These are phyloP conservation scores for Actinopyga echinites DNA, from an alignment of 53 echinoderm and acorn worm species.

Conservation along the genomic window DNA sequence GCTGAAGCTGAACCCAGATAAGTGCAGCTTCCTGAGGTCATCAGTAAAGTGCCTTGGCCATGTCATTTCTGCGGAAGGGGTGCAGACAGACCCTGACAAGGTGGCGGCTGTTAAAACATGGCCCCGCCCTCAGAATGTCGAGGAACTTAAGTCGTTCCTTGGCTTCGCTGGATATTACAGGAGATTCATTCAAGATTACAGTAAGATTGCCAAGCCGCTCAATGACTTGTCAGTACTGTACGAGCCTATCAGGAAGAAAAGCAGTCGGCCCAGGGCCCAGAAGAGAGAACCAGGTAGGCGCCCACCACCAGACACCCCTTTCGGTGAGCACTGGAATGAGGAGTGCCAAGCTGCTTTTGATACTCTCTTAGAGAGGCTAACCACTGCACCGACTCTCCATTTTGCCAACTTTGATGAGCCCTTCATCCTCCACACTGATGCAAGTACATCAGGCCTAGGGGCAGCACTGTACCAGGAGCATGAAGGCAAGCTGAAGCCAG, in stretches of 20 bases:
- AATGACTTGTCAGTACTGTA: constrained; percentile 40
- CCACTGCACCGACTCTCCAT: constrained; percentile 57
- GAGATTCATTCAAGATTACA: constrained; percentile 59
- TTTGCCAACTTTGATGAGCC: constrained; percentile 65
- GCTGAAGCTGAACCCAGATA: constrained; percentile 59
- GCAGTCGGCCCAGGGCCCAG: not conserved
- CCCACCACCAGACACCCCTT: constrained; percentile 42
- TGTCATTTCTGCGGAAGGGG: constrained; percentile 60
- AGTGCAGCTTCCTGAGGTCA: constrained; percentile 60
- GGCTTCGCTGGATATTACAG: constrained; percentile 76
- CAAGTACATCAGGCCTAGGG: constrained; percentile 52
- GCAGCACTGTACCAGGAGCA: constrained; percentile 68
- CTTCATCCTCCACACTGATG: constrained; percentile 73
- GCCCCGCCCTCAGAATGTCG: constrained; percentile 59
- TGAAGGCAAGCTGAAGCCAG: constrained; percentile 54
- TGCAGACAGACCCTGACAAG: constrained; percentile 66
- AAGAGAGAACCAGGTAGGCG: constrained; percentile 23
- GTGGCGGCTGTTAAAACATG: constrained; percentile 52
- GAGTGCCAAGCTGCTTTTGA: constrained; percentile 72
- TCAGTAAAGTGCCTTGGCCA: constrained; percentile 74
- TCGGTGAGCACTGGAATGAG: constrained; percentile 53
- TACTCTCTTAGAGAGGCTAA: constrained; percentile 45
- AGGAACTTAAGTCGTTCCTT: constrained; percentile 63
- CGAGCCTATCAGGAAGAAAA: constrained; percentile 2
- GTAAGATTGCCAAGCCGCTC: constrained; percentile 61